Evolutionary conservation across 2,113 vertebrate genomes (phyloP).

Genomic region (Dromaius novaehollandiae): DNA sequence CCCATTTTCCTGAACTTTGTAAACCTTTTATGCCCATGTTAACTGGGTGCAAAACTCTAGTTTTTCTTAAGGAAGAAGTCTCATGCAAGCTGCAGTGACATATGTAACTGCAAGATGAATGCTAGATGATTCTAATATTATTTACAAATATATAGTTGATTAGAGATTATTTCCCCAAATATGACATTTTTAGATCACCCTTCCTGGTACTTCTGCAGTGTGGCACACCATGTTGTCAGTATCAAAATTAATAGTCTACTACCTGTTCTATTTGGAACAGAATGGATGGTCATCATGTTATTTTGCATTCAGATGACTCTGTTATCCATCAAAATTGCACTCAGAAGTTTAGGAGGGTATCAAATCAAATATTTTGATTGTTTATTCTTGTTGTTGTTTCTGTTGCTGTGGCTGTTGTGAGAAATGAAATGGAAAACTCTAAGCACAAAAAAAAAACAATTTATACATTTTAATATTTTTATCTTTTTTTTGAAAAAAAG

Average conservation of each 20-base stretch:
- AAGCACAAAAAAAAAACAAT: not conserved
- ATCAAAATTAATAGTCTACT: not conserved
- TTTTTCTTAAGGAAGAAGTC: not conserved
- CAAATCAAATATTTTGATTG: not conserved
- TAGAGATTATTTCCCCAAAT: not conserved
- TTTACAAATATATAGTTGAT: not conserved
- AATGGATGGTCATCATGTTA: not conserved
- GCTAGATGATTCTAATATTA: not conserved
- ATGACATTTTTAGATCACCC: not conserved
- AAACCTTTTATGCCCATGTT: not conserved
- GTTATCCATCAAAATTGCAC: not conserved
- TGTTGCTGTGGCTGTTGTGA: not conserved
- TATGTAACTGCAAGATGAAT: not conserved
- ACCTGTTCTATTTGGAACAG: not conserved
- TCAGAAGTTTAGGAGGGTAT: not conserved
- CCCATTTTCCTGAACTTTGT: not conserved
- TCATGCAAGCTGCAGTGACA: not conserved
- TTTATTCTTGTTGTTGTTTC: not conserved
- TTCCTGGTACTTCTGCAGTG: not conserved
- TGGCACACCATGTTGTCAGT: not conserved
- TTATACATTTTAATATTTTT: not conserved
- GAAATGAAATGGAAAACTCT: not conserved
- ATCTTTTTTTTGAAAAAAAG: not conserved
- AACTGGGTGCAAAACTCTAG: not conserved
- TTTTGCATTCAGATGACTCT: not conserved